phyloP scores from a whole-genome alignment of 2,113 vertebrate genomes.

The Pomatostomus ruficeps region DNA sequence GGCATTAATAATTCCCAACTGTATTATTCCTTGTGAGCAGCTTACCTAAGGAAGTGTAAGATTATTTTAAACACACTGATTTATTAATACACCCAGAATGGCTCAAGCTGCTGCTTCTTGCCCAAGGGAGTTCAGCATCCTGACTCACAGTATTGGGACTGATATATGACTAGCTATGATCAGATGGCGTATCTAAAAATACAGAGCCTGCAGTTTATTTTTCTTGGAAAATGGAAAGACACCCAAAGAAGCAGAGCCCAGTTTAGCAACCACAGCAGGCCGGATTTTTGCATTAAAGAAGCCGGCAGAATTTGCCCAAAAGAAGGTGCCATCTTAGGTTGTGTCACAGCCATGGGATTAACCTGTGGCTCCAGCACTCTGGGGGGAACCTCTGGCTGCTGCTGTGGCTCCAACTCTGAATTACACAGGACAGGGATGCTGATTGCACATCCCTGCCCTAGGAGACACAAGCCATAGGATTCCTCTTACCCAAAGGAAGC shows the following conservation, averaged over 20 bases:
- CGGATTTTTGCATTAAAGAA: slow-evolving; percentile 47
- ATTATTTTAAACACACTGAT: background rate
- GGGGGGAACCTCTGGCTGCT: background rate
- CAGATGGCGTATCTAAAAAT: slow-evolving; percentile 56
- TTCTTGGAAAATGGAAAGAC: slow-evolving; percentile 60
- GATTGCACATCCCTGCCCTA: background rate
- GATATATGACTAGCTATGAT: slow-evolving; percentile 33
- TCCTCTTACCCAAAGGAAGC: background rate
- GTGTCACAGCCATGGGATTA: background rate
- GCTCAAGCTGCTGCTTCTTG: background rate
- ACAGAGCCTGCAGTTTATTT: slow-evolving; percentile 37
- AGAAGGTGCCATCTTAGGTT: background rate
- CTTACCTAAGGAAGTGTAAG: background rate
- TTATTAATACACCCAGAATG: slow-evolving; percentile 12
- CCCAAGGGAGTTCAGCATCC: background rate
- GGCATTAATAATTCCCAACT: background rate
- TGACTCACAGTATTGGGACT: slow-evolving; percentile 24
- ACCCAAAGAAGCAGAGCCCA: slow-evolving; percentile 27
- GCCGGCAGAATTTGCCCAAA: background rate
- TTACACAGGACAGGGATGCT: background rate
- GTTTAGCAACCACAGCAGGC: slow-evolving; percentile 15
- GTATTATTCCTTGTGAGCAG: background rate
- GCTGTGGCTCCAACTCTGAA: background rate
- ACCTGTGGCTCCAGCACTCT: background rate
- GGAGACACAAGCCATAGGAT: background rate